These are phyloP conservation scores for Lampris incognitus DNA, from an alignment of 2,113 vertebrate species.

Conservation along the genomic window DNA sequence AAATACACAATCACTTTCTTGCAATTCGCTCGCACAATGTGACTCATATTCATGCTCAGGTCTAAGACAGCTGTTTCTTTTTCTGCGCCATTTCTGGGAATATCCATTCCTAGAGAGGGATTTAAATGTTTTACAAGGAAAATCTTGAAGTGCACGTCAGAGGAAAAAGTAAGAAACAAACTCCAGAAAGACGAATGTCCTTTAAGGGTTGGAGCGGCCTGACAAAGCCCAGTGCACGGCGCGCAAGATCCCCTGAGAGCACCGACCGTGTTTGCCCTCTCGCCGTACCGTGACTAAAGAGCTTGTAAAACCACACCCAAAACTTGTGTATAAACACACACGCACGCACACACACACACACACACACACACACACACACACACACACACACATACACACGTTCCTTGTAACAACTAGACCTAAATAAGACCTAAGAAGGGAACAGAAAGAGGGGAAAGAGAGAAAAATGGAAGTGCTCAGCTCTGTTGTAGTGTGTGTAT, in stretches of 20 bases:
- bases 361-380: constrained; percentile 53
- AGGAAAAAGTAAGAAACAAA: not conserved
- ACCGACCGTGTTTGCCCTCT: constrained; percentile 36
- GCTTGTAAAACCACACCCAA: constrained; percentile 66
- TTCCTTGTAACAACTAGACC: constrained; percentile 60
- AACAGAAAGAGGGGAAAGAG: not conserved
- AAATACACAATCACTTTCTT: too few relatives aligned
- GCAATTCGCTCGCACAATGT: too few relatives aligned
- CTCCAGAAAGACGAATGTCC: constrained; percentile 19
- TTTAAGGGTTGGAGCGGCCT: not conserved
- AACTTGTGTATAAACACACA: constrained; percentile 49
- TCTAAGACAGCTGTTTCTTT: too few relatives aligned
- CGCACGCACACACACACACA: constrained; percentile 31
- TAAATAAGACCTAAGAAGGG: constrained; percentile 42
- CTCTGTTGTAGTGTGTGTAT: constrained; percentile 11
- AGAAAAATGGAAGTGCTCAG: constrained; percentile 32
- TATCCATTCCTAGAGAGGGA: too few relatives aligned
- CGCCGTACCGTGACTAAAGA: constrained; percentile 54
- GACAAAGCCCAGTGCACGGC: constrained; percentile 8
- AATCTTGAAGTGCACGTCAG: too few relatives aligned
- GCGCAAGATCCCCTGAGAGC: constrained; percentile 19
- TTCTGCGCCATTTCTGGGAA: too few relatives aligned
- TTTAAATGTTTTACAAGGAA: too few relatives aligned
- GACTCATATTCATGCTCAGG: too few relatives aligned
- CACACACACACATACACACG: constrained; percentile 45